Base-by-base conservation (phyloP, 2,113 vertebrate genomes). In the Danionella cerebrum region DNA sequence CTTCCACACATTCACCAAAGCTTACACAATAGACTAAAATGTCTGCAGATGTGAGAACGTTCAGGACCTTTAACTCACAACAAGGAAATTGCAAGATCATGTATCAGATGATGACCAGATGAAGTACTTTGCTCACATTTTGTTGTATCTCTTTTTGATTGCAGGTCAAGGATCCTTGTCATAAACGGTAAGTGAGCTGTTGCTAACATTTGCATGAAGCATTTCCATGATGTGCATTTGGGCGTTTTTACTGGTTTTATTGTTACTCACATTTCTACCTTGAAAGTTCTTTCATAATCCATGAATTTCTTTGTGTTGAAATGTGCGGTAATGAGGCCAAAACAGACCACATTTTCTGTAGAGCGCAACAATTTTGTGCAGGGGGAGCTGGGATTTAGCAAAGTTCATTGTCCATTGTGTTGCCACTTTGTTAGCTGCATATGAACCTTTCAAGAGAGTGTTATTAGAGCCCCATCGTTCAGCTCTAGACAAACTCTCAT, bases 391-490 rank as follows among this genome's bases (percentile, higher is more conserved):
- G 72, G 63, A 11, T 73, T 71, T 69, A 62, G 75, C 68, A 60
- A 76, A 65, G 72, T 75, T 79, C 72, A 78, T 84, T 85, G 86
- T 83, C 83, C 74, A 79, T 84, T 83, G 79, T 83, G 75, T 48
- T 29, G 38, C 22, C 68, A 77, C 83, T 83, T 85, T 87, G 85
- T 88, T 80, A 71, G 57, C 63, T 72, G 74, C 27, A 67, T 77
- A 76, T 73, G 52, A 80, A 80, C 82, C 71, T 65, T 52, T 33
- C 70, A 65, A 59, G n/a, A 76, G 70, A 33, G 71, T 73, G 82
- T 85, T 85, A 78, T 81, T 82, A 85, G 73, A 83, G 82, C 81
- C 80, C 80, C 80, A 80, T 81, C 80, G 79, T 87, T 80, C 44
- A 19, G 72, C 58, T 74, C n/a, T 66, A 82, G 80, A 84, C 80